phyloP scores from a whole-genome alignment of 2,113 vertebrate species.

The Rhynchopsitta pachyrhyncha region DNA sequence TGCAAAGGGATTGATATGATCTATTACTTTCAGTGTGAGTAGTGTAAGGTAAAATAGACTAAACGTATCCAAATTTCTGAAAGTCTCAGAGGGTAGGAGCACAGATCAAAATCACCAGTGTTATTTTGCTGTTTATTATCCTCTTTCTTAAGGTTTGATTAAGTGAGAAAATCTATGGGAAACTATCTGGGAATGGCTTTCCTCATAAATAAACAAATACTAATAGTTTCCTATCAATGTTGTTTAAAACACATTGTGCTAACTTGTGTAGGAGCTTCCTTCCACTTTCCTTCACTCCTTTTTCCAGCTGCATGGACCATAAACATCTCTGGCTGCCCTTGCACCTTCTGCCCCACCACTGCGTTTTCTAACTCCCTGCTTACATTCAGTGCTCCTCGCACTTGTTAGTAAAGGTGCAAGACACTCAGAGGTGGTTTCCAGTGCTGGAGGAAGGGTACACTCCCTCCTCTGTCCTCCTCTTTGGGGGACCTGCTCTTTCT shows the following conservation, averaged over 20 bases:
- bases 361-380: not conserved
- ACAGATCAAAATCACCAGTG: not conserved
- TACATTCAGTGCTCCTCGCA: fast-evolving
- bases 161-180: not conserved
- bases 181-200: not conserved
- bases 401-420: not conserved
- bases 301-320: not conserved
- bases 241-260: not conserved
- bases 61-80: not conserved
- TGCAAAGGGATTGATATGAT: not conserved
- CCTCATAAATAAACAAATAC: not conserved
- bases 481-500: not conserved
- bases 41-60: not conserved
- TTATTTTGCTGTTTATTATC: not conserved
- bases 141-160: not conserved
- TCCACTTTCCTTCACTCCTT: not conserved
- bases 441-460: fast-evolving
- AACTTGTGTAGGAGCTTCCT: not conserved
- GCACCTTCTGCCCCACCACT: not conserved
- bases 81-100: not conserved
- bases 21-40: not conserved
- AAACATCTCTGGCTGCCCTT: not conserved
- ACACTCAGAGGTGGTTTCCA: not conserved
- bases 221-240: not conserved
- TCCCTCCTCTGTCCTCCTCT: not conserved